phyloP scores from a whole-genome alignment of 2,888 invertebrate genomes.

The Corbicula japonica region DNA sequence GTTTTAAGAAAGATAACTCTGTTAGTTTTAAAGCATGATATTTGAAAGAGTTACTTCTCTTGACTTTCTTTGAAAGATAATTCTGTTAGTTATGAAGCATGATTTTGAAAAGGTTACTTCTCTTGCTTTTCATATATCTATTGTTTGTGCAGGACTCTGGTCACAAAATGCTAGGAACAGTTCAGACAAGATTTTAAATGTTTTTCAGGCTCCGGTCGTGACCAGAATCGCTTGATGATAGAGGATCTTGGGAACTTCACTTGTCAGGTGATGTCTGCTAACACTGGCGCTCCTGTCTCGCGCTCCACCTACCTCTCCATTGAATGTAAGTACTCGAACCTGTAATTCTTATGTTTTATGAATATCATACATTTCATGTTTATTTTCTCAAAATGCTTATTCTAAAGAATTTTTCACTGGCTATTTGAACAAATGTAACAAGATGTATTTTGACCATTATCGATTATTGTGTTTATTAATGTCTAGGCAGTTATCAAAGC shows the following conservation, averaged over 20 bases:
- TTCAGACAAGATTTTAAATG: too few species aligned
- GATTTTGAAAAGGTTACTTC: too few species aligned
- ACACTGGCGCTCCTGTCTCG: slow-evolving; percentile 39
- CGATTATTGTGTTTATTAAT: too few species aligned
- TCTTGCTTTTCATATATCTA: too few species aligned
- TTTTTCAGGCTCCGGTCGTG: slow-evolving; percentile 45
- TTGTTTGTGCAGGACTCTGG: too few species aligned
- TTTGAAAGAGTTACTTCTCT: too few species aligned
- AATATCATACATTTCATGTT: not conserved
- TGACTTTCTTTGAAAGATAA: too few species aligned
- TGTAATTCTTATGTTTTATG: not conserved
- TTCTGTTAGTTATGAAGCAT: too few species aligned
- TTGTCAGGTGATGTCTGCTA: slow-evolving; percentile 71
- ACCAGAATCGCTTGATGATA: slow-evolving; percentile 68
- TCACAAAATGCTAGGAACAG: too few species aligned
- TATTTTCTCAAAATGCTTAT: not conserved
- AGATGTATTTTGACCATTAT: not conserved
- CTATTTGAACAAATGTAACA: not conserved
- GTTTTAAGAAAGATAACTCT: too few species aligned
- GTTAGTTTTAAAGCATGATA: too few species aligned
- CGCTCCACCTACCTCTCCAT: slow-evolving; percentile 66
- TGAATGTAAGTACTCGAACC: slow-evolving; percentile 77
- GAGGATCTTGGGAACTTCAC: slow-evolving; percentile 80
- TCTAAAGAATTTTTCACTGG: not conserved
- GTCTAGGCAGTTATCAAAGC: too few species aligned